phyloP scores from a whole-genome alignment of 2,888 invertebrate genomes.

The Prosopocoilus inquinatus region DNA sequence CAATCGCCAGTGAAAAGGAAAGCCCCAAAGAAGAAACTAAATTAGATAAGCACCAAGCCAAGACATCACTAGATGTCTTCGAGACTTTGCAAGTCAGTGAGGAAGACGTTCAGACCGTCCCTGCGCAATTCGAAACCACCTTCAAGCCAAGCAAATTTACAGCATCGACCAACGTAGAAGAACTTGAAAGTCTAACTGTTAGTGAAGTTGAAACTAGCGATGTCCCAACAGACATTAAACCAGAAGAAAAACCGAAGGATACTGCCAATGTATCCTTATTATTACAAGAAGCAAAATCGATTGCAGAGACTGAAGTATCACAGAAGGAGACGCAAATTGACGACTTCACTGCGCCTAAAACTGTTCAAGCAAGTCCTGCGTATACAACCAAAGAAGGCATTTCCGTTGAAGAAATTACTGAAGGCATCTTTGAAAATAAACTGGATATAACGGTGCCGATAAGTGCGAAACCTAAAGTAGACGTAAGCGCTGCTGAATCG shows the following conservation, averaged over 20 bases:
- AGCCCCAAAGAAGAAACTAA: conserved; percentile 29
- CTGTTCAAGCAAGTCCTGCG: conserved; percentile 57
- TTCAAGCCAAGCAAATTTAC: conserved; percentile 49
- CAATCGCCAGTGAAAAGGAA: conserved; percentile 51
- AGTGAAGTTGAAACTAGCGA: conserved; percentile 48
- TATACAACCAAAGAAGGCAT: conserved; percentile 64
- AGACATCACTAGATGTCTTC: conserved; percentile 46
- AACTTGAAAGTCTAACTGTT: conserved; percentile 52
- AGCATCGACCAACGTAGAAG: conserved; percentile 47
- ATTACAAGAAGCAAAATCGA: conserved; percentile 65
- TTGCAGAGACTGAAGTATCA: conserved; percentile 61
- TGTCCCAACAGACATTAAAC: conserved; percentile 52
- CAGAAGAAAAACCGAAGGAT: conserved; percentile 47
- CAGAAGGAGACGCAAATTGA: conserved; percentile 60
- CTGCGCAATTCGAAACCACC: conserved; percentile 50
- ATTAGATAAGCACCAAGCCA: conserved; percentile 39
- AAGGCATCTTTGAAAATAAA: conserved; percentile 59
- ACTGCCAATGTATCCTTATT: conserved; percentile 59
- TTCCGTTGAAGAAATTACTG: conserved; percentile 58
- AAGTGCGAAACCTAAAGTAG: conserved; percentile 59
- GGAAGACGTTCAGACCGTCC: conserved; percentile 52
- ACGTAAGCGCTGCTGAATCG: conserved; percentile 63
- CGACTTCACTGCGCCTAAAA: conserved; percentile 50
- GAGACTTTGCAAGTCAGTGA: conserved; percentile 58
- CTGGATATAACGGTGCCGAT: conserved; percentile 54